Percentiles rank a stretch among this genome's conserved stretches.
phyloP scores from a whole-genome alignment of 2,797 vertebrate genomes.

The Enteromius unitaeniatus region DNA sequence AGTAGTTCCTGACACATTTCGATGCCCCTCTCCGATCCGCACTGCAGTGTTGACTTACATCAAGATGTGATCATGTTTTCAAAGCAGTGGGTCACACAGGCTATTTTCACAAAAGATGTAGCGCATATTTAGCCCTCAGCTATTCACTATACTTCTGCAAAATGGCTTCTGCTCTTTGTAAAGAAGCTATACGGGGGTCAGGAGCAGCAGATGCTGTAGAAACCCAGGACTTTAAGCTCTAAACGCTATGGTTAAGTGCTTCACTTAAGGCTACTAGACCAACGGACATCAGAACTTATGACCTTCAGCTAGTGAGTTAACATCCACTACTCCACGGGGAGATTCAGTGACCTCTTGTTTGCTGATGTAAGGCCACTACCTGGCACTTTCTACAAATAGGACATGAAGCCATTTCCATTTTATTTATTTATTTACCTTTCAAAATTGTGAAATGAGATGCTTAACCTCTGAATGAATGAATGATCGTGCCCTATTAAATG shows the following conservation, averaged over 20 bases:
- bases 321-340: background rate
- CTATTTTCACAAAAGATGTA: constrained; percentile 40
- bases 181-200: constrained; percentile 24
- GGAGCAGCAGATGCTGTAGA: background rate
- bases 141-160: background rate
- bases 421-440: too few species aligned
- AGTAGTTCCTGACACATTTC: constrained; percentile 36
- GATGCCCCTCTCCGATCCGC: background rate
- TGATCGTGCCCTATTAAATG: background rate
- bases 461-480: background rate
- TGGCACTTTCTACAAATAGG: background rate
- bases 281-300: constrained; percentile 13
- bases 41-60: constrained; percentile 25
- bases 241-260: constrained; percentile 23
- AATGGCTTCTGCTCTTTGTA: constrained; percentile 15
- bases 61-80: constrained; percentile 25
- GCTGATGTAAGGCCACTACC: background rate
- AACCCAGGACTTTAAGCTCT: background rate
- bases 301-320: constrained; percentile 26
- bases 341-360: constrained; percentile 6
- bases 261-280: constrained; percentile 8
- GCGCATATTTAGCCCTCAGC: constrained; percentile 9
- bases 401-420: background rate
- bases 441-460: background rate
- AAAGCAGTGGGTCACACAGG: constrained; percentile 27